phyloP scores from a whole-genome alignment of 2,888 invertebrate species.

The Resseliella maxima region DNA sequence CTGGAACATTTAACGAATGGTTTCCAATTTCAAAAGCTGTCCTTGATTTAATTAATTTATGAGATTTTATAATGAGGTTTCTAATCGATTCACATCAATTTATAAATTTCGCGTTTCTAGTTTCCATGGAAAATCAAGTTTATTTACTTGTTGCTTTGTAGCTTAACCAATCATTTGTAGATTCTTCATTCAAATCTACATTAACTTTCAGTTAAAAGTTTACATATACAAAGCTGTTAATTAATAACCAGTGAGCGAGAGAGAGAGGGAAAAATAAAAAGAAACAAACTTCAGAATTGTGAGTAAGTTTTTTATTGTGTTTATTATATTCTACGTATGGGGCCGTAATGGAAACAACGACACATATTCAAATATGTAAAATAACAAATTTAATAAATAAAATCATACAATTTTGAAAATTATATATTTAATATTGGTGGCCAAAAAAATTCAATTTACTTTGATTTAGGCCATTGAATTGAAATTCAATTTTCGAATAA shows the following conservation, averaged over 20 bases:
- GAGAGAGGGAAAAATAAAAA: background rate
- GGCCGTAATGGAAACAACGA: background rate
- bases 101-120: no score
- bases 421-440: background rate
- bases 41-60: conserved; percentile 31
- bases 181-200: no score
- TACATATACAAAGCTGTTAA: background rate
- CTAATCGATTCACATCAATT: no score
- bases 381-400: no score
- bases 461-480: conserved; percentile 8
- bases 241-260: background rate
- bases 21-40: no score
- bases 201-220: no score
- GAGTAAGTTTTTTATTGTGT: background rate
- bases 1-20: background rate
- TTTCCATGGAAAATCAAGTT: background rate
- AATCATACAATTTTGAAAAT: no score
- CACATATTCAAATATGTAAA: background rate
- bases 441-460: conserved; percentile 43
- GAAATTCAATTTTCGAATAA: conserved; percentile 19
- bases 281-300: background rate
- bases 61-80: background rate
- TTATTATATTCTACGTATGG: background rate
- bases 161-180: background rate
- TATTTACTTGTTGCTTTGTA: background rate